Evolutionary conservation across 2,113 vertebrate species (phyloP).

Genomic region (Caretta caretta): DNA sequence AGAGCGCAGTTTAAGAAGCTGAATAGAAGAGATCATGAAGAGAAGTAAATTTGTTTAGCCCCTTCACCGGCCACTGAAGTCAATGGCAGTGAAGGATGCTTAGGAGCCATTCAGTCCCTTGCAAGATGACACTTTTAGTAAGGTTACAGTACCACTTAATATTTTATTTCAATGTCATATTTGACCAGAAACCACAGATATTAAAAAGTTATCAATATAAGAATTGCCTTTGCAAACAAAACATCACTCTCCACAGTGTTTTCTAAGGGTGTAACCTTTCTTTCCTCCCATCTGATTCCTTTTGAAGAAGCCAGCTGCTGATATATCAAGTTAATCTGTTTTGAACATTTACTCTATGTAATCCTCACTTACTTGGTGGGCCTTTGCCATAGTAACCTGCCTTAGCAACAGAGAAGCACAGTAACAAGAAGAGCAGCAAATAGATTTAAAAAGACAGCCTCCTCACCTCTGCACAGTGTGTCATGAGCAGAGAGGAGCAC

Average conservation of each 20-base stretch:
- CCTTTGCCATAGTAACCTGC: conserved; percentile 77
- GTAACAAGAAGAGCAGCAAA: neutral
- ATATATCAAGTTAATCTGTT: conserved; percentile 38
- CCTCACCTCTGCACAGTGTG: neutral
- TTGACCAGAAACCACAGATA: neutral
- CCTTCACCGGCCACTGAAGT: neutral
- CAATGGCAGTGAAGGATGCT: neutral
- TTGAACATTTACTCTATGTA: conserved; percentile 48
- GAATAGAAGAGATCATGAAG: neutral
- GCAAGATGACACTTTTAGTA: neutral
- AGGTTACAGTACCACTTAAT: neutral
- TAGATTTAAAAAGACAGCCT: neutral
- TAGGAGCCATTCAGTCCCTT: neutral
- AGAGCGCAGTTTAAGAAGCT: neutral
- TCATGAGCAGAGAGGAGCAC: neutral
- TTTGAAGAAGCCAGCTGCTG: conserved; percentile 37
- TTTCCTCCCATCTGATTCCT: neutral
- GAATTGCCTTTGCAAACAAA: neutral
- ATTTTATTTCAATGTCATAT: neutral
- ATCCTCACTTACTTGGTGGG: conserved; percentile 59
- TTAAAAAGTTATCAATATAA: neutral
- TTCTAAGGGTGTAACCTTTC: neutral
- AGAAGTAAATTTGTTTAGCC: neutral
- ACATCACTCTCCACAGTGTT: neutral
- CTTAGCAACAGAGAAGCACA: conserved; percentile 67